Evolutionary conservation across 2,113 vertebrate species (phyloP).

Genomic region (Candoia aspera): DNA sequence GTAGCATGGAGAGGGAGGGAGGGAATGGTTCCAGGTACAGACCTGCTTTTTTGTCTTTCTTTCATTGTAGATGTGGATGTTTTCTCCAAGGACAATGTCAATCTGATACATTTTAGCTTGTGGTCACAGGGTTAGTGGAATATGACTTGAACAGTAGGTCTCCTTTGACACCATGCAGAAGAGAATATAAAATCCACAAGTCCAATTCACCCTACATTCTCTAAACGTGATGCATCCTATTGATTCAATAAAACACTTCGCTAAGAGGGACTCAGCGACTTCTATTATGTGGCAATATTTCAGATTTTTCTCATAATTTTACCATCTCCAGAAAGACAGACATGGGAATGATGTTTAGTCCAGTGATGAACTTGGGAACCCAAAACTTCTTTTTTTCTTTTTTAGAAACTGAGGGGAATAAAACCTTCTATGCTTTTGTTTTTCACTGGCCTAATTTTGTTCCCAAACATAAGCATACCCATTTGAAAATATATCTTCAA

Average conservation of each 20-base stretch:
- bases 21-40: conserved; percentile 45
- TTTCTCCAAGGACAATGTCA: conserved; percentile 28
- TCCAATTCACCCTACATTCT: conserved; percentile 56
- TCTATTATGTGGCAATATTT: neutral
- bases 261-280: conserved; percentile 36
- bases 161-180: conserved; percentile 39
- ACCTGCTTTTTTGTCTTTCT: conserved; percentile 59
- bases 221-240: conserved; percentile 49
- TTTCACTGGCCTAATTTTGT: conserved; percentile 68
- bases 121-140: conserved; percentile 25
- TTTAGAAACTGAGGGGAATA: conserved; percentile 20
- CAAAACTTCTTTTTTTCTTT: conserved; percentile 40
- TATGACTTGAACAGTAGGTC: conserved; percentile 37
- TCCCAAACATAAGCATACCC: conserved; percentile 73
- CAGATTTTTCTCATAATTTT: conserved; percentile 26
- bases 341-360: conserved; percentile 26
- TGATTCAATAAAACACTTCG: conserved; percentile 41
- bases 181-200: conserved; percentile 41
- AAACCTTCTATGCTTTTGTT: conserved; percentile 11
- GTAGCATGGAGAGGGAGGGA: conserved; percentile 42
- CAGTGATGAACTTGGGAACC: conserved; percentile 46
- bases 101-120: conserved; percentile 14
- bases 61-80: conserved; percentile 39
- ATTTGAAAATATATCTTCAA: conserved; percentile 79
- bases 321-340: conserved; percentile 28